These are phyloP conservation scores for Habropoda laboriosa DNA, from an alignment of 1,140 invertebrate species.

Conservation along the genomic window DNA sequence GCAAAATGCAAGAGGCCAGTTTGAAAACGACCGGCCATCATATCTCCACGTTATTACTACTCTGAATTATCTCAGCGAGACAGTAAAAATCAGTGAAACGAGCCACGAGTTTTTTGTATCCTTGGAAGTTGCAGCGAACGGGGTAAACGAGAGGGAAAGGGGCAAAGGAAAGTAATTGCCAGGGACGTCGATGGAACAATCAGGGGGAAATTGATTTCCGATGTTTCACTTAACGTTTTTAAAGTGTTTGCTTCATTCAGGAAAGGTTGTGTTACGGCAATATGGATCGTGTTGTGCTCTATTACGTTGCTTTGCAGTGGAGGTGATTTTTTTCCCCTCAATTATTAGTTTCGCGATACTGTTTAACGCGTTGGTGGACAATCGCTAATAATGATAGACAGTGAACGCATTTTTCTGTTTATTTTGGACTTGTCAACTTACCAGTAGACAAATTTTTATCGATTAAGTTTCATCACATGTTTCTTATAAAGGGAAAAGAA, in stretches of 20 bases:
- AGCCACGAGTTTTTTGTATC: neutral
- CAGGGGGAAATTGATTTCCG: constrained; percentile 21
- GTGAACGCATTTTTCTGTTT: neutral
- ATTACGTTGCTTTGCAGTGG: neutral
- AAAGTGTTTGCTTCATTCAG: constrained; percentile 18
- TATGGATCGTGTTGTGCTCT: neutral
- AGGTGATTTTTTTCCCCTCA: neutral
- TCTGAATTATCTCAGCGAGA: constrained; percentile 41
- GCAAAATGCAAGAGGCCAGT: constrained; percentile 76
- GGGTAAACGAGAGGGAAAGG: neutral
- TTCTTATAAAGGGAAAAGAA: too few species aligned
- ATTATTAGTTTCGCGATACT: neutral
- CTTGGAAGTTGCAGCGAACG: neutral
- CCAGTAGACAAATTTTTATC: too few species aligned
- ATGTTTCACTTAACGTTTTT: constrained; percentile 21
- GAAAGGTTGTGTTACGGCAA: neutral
- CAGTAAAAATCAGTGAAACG: constrained; percentile 28
- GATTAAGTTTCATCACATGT: too few species aligned
- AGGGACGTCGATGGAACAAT: constrained; percentile 1
- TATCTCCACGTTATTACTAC: constrained; percentile 65
- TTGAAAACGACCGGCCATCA: constrained; percentile 72
- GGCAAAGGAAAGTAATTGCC: neutral
- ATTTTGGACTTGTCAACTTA: too few species aligned
- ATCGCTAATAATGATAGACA: neutral
- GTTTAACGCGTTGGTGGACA: neutral